phyloP scores from a whole-genome alignment of 1,140 invertebrate species.

The Drosophila nikananu region DNA sequence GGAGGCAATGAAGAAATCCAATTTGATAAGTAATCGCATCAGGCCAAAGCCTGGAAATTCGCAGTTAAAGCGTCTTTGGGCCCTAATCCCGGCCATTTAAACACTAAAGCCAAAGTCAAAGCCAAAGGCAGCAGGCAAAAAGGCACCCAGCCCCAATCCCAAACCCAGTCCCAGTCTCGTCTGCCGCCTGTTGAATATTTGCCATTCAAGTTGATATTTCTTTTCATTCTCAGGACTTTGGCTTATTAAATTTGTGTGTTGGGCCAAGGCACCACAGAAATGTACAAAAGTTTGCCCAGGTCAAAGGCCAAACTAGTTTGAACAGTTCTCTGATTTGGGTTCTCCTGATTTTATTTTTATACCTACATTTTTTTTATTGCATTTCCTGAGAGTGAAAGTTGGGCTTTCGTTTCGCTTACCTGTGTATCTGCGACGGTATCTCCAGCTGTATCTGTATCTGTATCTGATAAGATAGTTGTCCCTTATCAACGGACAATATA shows the following conservation, averaged over 20 bases:
- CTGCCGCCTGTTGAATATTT: constrained; percentile 58
- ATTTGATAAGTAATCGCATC: constrained; percentile 56
- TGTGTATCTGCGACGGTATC: constrained; percentile 12
- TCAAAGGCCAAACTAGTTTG: constrained; percentile 50
- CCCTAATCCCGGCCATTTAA: constrained; percentile 49
- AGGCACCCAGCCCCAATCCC: not conserved
- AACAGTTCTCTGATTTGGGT: constrained; percentile 34
- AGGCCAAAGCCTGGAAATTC: constrained; percentile 47
- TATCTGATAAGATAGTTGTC: constrained; percentile 47
- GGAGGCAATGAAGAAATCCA: constrained; percentile 41
- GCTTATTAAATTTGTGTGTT: constrained; percentile 65
- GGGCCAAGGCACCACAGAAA: constrained; percentile 14
- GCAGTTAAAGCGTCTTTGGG: constrained; percentile 33
- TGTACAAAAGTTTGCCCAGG: constrained; percentile 31
- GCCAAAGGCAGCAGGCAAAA: constrained; percentile 18
- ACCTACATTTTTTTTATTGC: not conserved
- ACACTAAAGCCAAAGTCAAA: constrained; percentile 24
- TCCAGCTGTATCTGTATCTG: constrained; percentile 33
- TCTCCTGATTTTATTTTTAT: not conserved
- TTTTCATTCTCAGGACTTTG: constrained; percentile 16
- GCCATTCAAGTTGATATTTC: constrained; percentile 24
- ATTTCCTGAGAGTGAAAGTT: constrained; percentile 45
- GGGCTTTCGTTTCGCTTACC: constrained; percentile 22
- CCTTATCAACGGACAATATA: constrained; percentile 49
- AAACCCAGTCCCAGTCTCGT: too few species aligned